These are phyloP conservation scores for Calameuta pallipes DNA, from an alignment of 2,888 invertebrate species.

Conservation along the genomic window DNA sequence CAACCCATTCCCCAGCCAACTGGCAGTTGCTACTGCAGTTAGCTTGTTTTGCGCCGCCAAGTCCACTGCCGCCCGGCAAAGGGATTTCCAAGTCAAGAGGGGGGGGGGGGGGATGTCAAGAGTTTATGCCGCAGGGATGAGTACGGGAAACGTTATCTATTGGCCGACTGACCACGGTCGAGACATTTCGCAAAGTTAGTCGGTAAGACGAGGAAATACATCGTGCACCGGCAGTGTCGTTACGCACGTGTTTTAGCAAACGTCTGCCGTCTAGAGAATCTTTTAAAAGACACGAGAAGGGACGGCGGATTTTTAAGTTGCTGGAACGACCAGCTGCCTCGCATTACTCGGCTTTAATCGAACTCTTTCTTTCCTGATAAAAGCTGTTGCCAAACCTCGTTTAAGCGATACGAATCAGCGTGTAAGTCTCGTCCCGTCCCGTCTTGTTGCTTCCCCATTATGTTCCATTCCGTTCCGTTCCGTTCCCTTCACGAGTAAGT, in stretches of 20 bases:
- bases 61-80: too few species aligned
- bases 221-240: conserved; percentile 19
- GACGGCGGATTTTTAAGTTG: too few species aligned
- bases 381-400: conserved; percentile 64
- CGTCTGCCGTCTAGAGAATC: too few species aligned
- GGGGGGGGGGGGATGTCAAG: not conserved
- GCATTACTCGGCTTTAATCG: conserved; percentile 58
- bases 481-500: conserved; percentile 40
- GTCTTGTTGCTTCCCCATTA: not conserved
- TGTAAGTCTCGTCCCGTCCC: conserved; percentile 35
- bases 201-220: conserved; percentile 43
- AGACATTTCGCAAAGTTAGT: conserved; percentile 38
- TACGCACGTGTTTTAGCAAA: too few species aligned
- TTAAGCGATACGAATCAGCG: conserved; percentile 63
- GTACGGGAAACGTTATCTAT: conserved; percentile 36
- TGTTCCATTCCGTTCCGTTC: conserved; percentile 41
- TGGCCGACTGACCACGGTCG: conserved; percentile 31
- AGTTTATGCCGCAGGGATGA: conserved; percentile 3
- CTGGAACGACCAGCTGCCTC: conserved; percentile 39
- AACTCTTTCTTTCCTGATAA: conserved; percentile 56
- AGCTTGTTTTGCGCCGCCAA: not conserved
- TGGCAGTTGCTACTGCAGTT: not conserved
- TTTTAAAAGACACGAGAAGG: too few species aligned
- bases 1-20: not conserved
- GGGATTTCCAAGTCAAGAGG: not conserved